Evolutionary conservation across 2,797 vertebrate genomes (phyloP), one percentile per base, ranked within the genome.

Genomic region (Galagoides demidoff): DNA sequence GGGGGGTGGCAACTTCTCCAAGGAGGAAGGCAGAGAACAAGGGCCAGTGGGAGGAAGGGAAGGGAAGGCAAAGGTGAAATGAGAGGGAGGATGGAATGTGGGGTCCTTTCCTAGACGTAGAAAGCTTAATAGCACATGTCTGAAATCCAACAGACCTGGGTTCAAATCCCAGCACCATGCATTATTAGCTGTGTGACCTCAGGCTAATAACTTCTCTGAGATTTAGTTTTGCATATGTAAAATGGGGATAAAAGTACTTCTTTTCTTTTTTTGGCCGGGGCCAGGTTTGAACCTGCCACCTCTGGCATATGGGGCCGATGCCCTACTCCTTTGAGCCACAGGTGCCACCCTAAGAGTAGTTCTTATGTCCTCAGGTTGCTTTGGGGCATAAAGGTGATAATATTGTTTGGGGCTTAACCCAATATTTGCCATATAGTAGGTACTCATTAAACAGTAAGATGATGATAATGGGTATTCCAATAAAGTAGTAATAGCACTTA

Each of bases 371-470:
- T 34, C 4, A 11, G 13, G 14, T 39, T 64, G 43, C 34, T 43
- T 11, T 13, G 45, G 45, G 3, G 25, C 39, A 34, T 83, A 68
- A 76, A 77, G 52, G 43, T 29, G 7, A 4, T 23, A 22, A 23
- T 25, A 68, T 31, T 11, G 39, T 1, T 68, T 43, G 43, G 39
- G 83, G 66, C 23, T 29, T 34, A 17, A 71, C 3, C 45, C 9
- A 7, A 19, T 20, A 34, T 61, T 34, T 27, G 23, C 23, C 74
- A 49, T 45, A 31, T 0, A 64, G 92, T 39, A 71, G 83, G 73
- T 1, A 3, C 37, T 83, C 14, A 5, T 0, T 5, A 31, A 29
- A 43, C 2, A 14, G 22, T 1, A 25, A 39, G 63, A n/a, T 0
- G 43, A 49, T 17, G 61, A 20, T 3, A 25, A 63, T 4, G 52